These are phyloP conservation scores for Metopia argyrocephala DNA, from an alignment of 2,888 invertebrate species.

Conservation along the genomic window DNA sequence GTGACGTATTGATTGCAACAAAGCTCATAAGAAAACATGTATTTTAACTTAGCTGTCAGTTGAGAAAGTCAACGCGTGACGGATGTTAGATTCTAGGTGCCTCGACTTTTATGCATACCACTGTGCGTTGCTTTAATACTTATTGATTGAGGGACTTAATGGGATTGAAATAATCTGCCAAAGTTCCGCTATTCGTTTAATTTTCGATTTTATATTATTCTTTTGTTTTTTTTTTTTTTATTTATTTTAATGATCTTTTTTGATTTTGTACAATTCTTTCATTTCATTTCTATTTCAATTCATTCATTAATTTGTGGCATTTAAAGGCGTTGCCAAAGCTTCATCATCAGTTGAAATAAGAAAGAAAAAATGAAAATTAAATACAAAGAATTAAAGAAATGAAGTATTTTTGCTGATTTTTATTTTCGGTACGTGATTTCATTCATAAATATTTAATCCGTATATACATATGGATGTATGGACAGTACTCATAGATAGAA, in stretches of 20 bases:
- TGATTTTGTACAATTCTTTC: constrained; percentile 14
- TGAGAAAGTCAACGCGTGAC: too few species aligned
- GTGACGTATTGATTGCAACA: too few species aligned
- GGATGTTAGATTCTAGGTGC: too few species aligned
- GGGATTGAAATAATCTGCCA: constrained; percentile 48
- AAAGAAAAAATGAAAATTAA: constrained; percentile 4
- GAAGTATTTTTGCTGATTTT: constrained; percentile 55
- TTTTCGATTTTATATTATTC: constrained; percentile 4
- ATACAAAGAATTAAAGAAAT: too few species aligned
- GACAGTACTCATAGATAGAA: neutral
- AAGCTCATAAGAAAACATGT: too few species aligned
- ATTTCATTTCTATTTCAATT: too few species aligned
- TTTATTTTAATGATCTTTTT: neutral
- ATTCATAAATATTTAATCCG: constrained; percentile 67
- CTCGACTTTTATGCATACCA: neutral
- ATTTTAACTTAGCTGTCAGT: too few species aligned
- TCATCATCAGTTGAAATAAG: constrained; percentile 45
- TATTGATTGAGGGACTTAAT: neutral
- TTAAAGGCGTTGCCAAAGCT: constrained; percentile 59
- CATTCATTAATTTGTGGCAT: constrained; percentile 52
- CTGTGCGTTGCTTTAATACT: neutral
- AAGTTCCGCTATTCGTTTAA: constrained; percentile 49
- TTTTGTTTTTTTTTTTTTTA: neutral
- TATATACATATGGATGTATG: neutral
- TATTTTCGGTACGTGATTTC: constrained; percentile 67